Evolutionary conservation across 2,888 invertebrate genomes (phyloP), one percentile per base, ranked within the genome.

Genomic region (Idaea aversata): DNA sequence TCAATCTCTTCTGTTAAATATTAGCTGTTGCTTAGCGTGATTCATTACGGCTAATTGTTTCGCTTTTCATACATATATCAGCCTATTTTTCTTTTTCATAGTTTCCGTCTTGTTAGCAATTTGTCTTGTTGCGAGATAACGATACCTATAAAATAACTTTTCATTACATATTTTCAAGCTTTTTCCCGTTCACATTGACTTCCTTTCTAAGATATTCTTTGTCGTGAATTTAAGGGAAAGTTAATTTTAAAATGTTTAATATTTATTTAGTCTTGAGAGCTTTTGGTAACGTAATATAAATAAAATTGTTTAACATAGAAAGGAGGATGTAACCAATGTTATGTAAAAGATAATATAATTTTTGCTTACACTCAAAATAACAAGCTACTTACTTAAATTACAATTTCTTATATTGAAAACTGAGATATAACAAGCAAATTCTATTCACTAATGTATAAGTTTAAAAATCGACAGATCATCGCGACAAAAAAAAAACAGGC

Each of bases 1-100:
- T 83, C 76, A 70, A 77, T 66, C 72, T 78, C 72, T 65, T 67
- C 67, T 68, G 61, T 35, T 36, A 59, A 68, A 61, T 63, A 61
- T 61, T 38, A 64, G 62, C 38, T 57, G 57, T 59, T 63, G 58
- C 10, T 34, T 59, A 61, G 61, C 65, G 64, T 64, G 63, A 65
- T 67, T 61, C 63, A 61, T 64, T 61, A 47, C 13, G 47, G 7
- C 34, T 10, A 63, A 68, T 66, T 47, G 47, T 10, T 47, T 4
- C 0, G 47, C 47, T 47, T 47, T 47, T 47, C 10, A 36, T 47
- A 47, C 10, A 47, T 47, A 47, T 13, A 13, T 47, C 13, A 47
- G 7, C 47, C 3, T 7, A 13, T 47, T 13, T 6, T 10, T 47
- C 7, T 7, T 47, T 47, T 10, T 6, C 47, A 7, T 47, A 47